A percentile compares a stretch with the other conserved stretches of the same genome.
These are phyloP conservation scores for Sapayoa aenigma DNA, from an alignment of 2,113 vertebrate species.

Conservation along the genomic window DNA sequence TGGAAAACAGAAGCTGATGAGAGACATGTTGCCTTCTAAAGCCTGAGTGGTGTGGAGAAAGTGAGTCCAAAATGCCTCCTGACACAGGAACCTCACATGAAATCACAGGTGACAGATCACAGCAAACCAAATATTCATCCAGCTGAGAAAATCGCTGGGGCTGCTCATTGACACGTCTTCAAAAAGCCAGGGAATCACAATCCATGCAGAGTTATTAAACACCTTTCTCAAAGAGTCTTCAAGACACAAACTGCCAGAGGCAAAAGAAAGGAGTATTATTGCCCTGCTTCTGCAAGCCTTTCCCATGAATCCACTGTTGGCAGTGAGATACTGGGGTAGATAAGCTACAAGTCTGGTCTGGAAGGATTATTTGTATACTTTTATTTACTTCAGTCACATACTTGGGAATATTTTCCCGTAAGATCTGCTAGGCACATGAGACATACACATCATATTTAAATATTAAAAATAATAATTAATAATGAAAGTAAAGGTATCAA, in stretches of 20 bases:
- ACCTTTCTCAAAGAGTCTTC: not conserved
- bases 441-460: not conserved
- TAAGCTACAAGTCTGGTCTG: not conserved
- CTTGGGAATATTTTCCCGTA: not conserved
- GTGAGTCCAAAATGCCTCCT: not conserved
- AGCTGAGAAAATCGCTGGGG: not conserved
- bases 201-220: not conserved
- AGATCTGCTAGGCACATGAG: not conserved
- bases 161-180: not conserved
- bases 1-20: not conserved
- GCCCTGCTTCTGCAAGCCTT: not conserved
- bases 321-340: not conserved
- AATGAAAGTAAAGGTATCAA: not conserved
- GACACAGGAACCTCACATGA: not conserved
- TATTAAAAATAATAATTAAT: not conserved
- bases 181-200: not conserved
- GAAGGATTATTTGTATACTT: not conserved
- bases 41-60: not conserved
- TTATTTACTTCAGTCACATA: not conserved
- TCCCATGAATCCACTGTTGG: not conserved
- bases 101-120: not conserved
- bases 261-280: not conserved
- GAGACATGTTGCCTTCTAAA: not conserved
- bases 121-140: not conserved
- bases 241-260: not conserved